Evolutionary conservation across 2,888 invertebrate genomes (phyloP).

Genomic region (Clusia tigrina): DNA sequence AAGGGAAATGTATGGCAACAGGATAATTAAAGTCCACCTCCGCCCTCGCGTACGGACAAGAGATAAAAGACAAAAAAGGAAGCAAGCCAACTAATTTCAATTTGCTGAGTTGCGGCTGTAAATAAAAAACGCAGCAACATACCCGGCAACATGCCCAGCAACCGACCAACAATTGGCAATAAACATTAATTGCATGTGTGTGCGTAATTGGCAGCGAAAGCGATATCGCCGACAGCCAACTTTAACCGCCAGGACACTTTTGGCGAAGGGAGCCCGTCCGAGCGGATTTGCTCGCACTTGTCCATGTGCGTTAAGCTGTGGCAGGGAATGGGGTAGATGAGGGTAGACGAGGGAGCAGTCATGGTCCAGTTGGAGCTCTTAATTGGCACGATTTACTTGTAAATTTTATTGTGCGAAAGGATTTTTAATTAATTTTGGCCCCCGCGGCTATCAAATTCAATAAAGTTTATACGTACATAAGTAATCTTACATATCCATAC

Average conservation of each 20-base stretch:
- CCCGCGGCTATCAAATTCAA: neutral
- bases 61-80: neutral
- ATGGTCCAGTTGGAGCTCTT: neutral
- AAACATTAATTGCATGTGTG: conserved; percentile 11
- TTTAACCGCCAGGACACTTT: neutral
- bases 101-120: neutral
- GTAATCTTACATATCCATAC: neutral
- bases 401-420: conserved; percentile 22
- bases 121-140: neutral
- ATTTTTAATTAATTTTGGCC: conserved; percentile 33
- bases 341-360: neutral
- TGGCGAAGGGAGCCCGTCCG: neutral
- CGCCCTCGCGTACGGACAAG: neutral
- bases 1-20: neutral
- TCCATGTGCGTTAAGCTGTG: neutral
- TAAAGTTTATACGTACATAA: neutral
- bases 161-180: neutral
- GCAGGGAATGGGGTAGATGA: neutral
- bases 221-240: neutral
- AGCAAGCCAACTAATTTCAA: neutral
- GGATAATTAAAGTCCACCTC: neutral
- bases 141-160: neutral
- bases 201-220: conserved; percentile 8
- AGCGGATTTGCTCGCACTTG: neutral
- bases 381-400: neutral